Base-by-base conservation (phyloP, 2,888 invertebrate genomes). In the Encarsia formosa region DNA sequence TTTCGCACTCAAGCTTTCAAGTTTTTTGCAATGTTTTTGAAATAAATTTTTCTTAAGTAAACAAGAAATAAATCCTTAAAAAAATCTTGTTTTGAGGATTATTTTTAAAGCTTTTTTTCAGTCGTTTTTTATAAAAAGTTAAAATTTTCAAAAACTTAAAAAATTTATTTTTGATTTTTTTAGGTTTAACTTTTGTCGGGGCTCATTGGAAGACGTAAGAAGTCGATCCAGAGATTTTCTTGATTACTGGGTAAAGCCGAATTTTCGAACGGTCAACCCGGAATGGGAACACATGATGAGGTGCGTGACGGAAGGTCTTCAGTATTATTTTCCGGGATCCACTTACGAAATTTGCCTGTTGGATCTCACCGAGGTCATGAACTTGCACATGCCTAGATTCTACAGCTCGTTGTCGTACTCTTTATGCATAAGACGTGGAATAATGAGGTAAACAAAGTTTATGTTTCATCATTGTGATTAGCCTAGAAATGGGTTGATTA, bases 211-310 rank as follows among this genome's bases (percentile, higher is more conserved):
- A 1, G 70, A 74, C 5, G 61, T 75, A 3, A 64, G 60, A 31
- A 48, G 63, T 47, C 66, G 74, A 18, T 61, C 64, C 4, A 40
- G 53, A 1, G 66, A 71, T 15, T 57, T 70, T 16, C 42, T 73
- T 4, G 61, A 72, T 3, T 42, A 60, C 8, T 67, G 68, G 63
- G 61, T 71, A 0, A 71, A 68, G 38, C 74, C 75, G 3, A 70
- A 66, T 54, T 61, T 76, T 6, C 56, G 65, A 1, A 44, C 61
- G 4, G 57, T 71, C 0, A 64, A 59, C 2, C 65, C 67, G 1
- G 73, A 75, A 47, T 76, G 74, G 71, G 75, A 76, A 45, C 75
- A 76, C 58, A 75, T 76, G 75, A 61, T 65, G 31, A 64, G 72
- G 40, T 75, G 75, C 52, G 46, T 74, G 6, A 51, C 66, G 3